Conservation (phyloP, 2,888 invertebrate genomes). For the Aplocera efformata region DNA sequence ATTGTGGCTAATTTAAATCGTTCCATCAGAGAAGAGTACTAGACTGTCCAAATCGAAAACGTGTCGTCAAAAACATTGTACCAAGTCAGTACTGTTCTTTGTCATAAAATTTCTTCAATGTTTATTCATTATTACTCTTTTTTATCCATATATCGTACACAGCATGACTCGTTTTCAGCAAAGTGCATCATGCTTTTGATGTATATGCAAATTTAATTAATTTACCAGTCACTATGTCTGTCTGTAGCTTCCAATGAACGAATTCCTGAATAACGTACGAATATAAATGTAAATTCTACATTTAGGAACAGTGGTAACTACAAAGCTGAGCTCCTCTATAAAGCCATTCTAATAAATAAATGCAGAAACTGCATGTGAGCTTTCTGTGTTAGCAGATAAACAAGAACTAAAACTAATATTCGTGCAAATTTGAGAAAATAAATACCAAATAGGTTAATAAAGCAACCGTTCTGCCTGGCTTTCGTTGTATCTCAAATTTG, state of each 20-base stretch:
- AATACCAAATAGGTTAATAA: conserved; percentile 33
- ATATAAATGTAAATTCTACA: conserved; percentile 29
- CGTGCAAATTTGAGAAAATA: conserved; percentile 55
- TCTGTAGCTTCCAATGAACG: conserved; percentile 42
- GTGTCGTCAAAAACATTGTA: too few relatives aligned
- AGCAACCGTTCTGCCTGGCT: conserved; percentile 65
- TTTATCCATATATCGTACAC: conserved; percentile 59
- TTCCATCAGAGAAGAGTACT: conserved; percentile 60
- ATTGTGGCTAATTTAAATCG: conserved; percentile 49
- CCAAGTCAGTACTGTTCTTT: conserved; percentile 66
- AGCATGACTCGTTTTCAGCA: conserved; percentile 72
- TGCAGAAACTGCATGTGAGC: conserved; percentile 69
- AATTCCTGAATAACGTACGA: conserved; percentile 32
- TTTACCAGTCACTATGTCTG: conserved; percentile 41
- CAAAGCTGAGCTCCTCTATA: conserved; percentile 31
- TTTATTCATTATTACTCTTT: conserved; percentile 49
- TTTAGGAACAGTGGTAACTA: conserved; percentile 30
- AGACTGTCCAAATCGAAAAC: conserved; percentile 19
- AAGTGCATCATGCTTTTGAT: conserved; percentile 78
- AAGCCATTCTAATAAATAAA: conserved; percentile 36
- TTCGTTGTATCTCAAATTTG: conserved; percentile 51
- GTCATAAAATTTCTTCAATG: conserved; percentile 40
- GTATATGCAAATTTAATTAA: conserved; percentile 60
- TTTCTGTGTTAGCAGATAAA: conserved; percentile 70
- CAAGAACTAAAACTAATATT: conserved; percentile 29